Evolutionary conservation across 2,797 vertebrate genomes (phyloP).

Genomic region (Australoheros facetus): DNA sequence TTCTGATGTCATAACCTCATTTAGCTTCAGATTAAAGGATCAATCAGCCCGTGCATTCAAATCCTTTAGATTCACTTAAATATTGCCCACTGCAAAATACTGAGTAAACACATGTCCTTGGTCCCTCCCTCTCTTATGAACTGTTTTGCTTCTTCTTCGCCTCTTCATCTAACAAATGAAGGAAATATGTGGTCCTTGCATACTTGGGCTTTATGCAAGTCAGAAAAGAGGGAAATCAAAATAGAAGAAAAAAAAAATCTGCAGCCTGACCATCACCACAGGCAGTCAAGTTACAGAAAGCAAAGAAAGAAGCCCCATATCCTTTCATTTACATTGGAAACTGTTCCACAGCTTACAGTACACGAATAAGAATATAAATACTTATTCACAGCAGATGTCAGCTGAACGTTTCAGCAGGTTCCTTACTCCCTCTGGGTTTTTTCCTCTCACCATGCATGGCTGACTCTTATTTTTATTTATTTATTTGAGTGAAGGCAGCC

Average conservation of each 20-base stretch:
- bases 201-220: not conserved
- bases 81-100: not conserved
- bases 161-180: not conserved
- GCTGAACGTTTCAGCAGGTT: constrained; percentile 44
- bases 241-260: not conserved
- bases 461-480: constrained; percentile 44
- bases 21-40: not conserved
- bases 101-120: not conserved
- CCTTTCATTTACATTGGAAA: constrained; percentile 18
- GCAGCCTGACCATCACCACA: not conserved
- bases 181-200: not conserved
- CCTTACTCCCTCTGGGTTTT: constrained; percentile 26
- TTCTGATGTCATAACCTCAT: not conserved
- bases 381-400: constrained; percentile 54
- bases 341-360: constrained; percentile 4
- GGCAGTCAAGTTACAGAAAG: not conserved
- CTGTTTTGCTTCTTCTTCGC: not conserved
- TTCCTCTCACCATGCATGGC: constrained; percentile 36
- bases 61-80: not conserved
- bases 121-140: not conserved
- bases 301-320: not conserved
- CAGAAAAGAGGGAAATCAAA: not conserved
- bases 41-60: not conserved
- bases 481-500: constrained; percentile 50
- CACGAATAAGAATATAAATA: constrained; percentile 21